phyloP scores from a whole-genome alignment of 2,888 invertebrate genomes.

The Subacronicta megacephala region DNA sequence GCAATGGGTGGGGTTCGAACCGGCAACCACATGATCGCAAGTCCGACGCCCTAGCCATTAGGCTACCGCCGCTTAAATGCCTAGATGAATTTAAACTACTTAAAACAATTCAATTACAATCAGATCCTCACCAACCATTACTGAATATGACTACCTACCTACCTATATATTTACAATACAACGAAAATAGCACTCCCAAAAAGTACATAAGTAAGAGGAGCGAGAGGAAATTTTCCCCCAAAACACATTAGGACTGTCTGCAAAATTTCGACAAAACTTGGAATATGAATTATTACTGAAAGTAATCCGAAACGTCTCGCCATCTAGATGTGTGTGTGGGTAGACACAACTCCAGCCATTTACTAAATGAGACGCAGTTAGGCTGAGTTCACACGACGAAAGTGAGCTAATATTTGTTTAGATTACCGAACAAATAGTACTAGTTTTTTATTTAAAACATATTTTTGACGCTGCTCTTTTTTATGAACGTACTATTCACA shows the following conservation, averaged over 20 bases:
- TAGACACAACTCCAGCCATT: slow-evolving; percentile 39
- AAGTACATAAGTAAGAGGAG: slow-evolving; percentile 1
- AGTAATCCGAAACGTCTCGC: slow-evolving; percentile 41
- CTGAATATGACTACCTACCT: too few relatives aligned
- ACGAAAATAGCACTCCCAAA: slow-evolving; percentile 22
- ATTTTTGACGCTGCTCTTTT: too few relatives aligned
- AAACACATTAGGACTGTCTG: slow-evolving; percentile 45
- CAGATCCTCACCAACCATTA: too few relatives aligned
- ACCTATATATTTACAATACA: slow-evolving; percentile 5
- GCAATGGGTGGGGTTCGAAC: too few relatives aligned
- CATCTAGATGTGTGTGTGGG: slow-evolving; percentile 31
- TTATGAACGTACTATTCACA: too few relatives aligned
- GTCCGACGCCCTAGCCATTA: too few relatives aligned
- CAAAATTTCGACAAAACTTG: slow-evolving; percentile 48
- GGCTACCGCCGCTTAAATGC: too few relatives aligned
- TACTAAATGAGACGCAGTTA: slow-evolving; percentile 47
- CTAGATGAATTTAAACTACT: too few relatives aligned
- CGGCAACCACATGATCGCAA: too few relatives aligned
- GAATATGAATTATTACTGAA: slow-evolving; percentile 52
- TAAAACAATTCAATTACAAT: too few relatives aligned
- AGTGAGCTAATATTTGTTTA: slow-evolving; percentile 29
- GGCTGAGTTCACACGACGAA: slow-evolving; percentile 30
- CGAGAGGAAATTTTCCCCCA: slow-evolving; percentile 15
- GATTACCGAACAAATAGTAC: slow-evolving; percentile 17
- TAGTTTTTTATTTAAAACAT: too few relatives aligned